Evolutionary conservation across 1,140 invertebrate genomes (phyloP), one percentile per base, ranked within the genome.

Genomic region (Paramacrobiotus metropolitanus): DNA sequence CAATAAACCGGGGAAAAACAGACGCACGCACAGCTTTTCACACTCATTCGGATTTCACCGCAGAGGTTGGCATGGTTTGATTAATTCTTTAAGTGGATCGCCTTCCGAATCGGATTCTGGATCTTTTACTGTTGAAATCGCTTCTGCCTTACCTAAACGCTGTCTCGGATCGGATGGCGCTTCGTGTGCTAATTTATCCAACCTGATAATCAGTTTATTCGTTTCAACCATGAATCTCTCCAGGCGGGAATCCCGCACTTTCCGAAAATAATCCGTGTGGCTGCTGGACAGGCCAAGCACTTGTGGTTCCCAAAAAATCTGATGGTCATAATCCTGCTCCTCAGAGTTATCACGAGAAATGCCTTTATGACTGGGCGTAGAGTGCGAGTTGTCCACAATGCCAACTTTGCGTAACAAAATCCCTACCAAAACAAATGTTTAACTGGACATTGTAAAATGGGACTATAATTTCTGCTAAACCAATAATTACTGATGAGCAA

Each of bases 191-290:
- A 98, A 75, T 73, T 91, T 92, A 74, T 95, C 88, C 65, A 98
- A 71, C 67, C 92, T 78, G 68, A 96, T 93, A 30, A 96, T 77
- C 21, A 96, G 73, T 72, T 93, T 95, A 72, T 98, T 97, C 1
- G 90, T 95, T 75, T 94, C 88, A 29, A 85, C 82, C 0, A 89
- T 85, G 74, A 85, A 87, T 70, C 86, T 79, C 73, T 94, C 87
- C 63, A 94, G 75, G 66, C 81, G 75, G 1, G 77, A 71, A 67
- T 82, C 81, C 68, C 85, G 73, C 62, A 86, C 76, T 30, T 78
- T 78, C 71, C 84, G 85, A 70, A 90, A 94, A 70, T 82, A 81
- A 60, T 82, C 80, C 9, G 82, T 84, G 66, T 88, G 82, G 63
- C 76, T 80, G 64, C 77, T 76, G 20, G 73, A 79, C 18, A 75